A percentile compares a stretch with the other conserved stretches of the same genome.
Conservation (phyloP, 2,797 vertebrate genomes). For the Ibycter americanus region DNA sequence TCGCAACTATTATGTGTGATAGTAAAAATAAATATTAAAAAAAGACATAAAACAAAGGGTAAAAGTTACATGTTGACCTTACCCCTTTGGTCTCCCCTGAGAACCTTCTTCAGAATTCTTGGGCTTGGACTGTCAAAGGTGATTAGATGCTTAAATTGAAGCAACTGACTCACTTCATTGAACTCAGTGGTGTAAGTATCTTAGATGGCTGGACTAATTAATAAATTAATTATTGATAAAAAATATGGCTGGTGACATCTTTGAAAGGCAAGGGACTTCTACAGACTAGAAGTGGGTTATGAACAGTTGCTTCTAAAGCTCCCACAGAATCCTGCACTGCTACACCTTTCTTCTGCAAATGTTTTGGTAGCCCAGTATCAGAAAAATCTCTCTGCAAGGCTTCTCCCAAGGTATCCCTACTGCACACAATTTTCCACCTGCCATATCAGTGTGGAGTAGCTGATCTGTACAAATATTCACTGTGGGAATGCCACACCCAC, state of each 20-base stretch:
- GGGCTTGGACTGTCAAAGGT: background rate
- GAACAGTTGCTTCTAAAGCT: background rate
- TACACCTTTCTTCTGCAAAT: background rate
- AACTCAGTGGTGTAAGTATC: background rate
- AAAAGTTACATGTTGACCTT: background rate
- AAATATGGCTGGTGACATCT: background rate
- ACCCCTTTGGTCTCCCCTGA: background rate
- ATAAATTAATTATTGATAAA: background rate
- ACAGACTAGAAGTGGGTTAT: background rate
- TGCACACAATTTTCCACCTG: fast-evolving
- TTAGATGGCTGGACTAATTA: background rate
- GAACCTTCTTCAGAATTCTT: background rate
- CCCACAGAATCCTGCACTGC: background rate
- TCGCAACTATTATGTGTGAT: background rate
- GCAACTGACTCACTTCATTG: background rate
- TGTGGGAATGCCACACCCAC: background rate
- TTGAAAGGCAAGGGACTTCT: background rate
- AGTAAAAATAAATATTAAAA: background rate
- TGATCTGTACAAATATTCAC: background rate
- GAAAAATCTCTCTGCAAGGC: background rate
- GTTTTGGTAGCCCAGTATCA: background rate
- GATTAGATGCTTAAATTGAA: background rate
- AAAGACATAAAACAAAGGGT: background rate
- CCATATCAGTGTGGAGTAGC: background rate
- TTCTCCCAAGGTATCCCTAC: background rate